Base-by-base conservation (phyloP, 2,888 invertebrate species). In the Sussaba pulchella region DNA sequence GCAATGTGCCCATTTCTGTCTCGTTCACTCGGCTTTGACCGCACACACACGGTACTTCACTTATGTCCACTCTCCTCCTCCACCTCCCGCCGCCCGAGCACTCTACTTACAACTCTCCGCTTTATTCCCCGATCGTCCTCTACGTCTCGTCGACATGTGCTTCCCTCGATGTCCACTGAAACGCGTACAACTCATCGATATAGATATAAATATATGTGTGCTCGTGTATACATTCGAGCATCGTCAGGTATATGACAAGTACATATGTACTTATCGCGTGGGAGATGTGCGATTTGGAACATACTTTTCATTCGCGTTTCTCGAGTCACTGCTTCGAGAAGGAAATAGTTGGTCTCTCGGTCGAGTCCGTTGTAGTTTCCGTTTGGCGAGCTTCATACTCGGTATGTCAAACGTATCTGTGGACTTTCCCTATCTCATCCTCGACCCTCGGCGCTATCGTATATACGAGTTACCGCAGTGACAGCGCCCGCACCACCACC, bases 81-180 rank as follows among this genome's bases (percentile, higher is more conserved):
- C n/a, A n/a, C n/a, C n/a, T n/a, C n/a, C n/a, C n/a, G n/a, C n/a
- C 80, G 70, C 72, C 83, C 75, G 67, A 77, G 81, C 82, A 83
- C 85, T 85, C 84, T 85, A 82, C 86, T 85, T 83, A 82, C 82
- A 73, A 78, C 52, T 74, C 81, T 66, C 71, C 75, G 70, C 85
- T 86, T 84, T 85, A 83, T 85, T 83, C 79, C 61, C 2, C 82
- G 84, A 86, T 86, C 83, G 82, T 81, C 82, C 77, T 82, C 78
- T 66, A 74, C 74, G 78, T 77, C 78, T 45, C 69, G 19, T 73
- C 72, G 64, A 70, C 72, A 69, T 78, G 75, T 79, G 78, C 67
- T 26, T 66, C 47, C 9, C 66, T 74, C 64, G 59, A 43, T 75
- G 66, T 78, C 66, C 66, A 47, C 43, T 24, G 47, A 17, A 43